A percentile compares a stretch with the other conserved stretches of the same genome.
Conservation (phyloP, 2,113 vertebrate species). For the Podarcis raffonei region DNA sequence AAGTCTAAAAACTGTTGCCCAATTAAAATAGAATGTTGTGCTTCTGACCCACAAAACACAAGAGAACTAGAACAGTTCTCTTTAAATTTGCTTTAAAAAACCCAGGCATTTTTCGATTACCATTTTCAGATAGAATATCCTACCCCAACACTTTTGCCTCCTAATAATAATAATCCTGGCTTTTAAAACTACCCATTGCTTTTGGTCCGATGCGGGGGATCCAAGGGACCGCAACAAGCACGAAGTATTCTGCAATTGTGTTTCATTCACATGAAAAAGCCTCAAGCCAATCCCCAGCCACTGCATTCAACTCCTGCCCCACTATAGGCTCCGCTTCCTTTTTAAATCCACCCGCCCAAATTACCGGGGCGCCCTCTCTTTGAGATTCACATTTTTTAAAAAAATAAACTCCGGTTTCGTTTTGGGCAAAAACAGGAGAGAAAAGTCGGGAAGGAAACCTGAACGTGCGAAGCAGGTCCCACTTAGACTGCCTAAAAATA, state of each 20-base stretch:
- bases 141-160: neutral
- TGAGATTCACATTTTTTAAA: neutral
- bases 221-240: neutral
- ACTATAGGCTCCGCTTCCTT: neutral
- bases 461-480: neutral
- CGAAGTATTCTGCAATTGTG: neutral
- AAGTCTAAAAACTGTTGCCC: neutral
- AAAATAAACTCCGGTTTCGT: neutral
- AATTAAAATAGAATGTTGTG: neutral
- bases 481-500: neutral
- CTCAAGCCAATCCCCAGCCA: neutral
- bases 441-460: neutral
- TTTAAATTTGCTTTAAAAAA: neutral
- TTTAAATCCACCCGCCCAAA: slow-evolving; percentile 34
- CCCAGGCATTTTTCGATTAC: no score
- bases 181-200: neutral
- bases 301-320: neutral
- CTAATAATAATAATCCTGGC: neutral
- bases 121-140: neutral
- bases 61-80: neutral
- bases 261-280: neutral
- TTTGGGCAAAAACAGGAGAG: neutral
- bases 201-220: neutral
- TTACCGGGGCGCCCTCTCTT: neutral
- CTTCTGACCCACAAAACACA: neutral